A percentile compares a stretch with the other conserved stretches of the same genome.
These are phyloP conservation scores for Petrocephalus sullivani DNA, from an alignment of 2,797 vertebrate species.

Conservation along the genomic window DNA sequence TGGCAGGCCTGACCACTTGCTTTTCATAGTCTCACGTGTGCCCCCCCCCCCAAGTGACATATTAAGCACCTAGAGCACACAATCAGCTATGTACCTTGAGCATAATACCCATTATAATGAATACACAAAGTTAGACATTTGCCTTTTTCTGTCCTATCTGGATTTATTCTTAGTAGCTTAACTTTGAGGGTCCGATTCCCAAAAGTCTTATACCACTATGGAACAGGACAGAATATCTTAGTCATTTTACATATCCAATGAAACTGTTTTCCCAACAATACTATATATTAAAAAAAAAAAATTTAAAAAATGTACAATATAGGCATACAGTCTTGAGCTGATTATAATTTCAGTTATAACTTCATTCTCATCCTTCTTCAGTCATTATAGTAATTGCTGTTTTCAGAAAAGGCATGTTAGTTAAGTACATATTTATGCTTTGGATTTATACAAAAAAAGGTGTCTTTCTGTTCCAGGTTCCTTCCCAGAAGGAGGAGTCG, in stretches of 20 bases:
- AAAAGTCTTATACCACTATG: background rate
- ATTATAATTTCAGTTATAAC: background rate
- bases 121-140: background rate
- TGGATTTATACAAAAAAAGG: background rate
- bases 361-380: background rate
- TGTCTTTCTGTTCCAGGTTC: conserved; percentile 65
- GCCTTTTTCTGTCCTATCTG: background rate
- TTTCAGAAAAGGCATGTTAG: background rate
- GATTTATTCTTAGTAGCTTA: background rate
- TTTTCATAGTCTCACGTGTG: background rate
- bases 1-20: background rate
- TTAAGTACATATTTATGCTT: background rate
- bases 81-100: background rate
- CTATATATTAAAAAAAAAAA: background rate
- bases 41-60: background rate
- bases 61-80: background rate
- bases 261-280: background rate
- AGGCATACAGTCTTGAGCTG: background rate
- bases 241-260: background rate
- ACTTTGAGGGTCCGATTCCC: background rate
- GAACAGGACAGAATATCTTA: background rate
- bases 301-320: background rate
- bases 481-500: conserved; percentile 78
- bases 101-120: background rate
- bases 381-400: background rate